These are phyloP conservation scores for Sprattus sprattus DNA, from an alignment of 2,113 vertebrate species.

Conservation along the genomic window DNA sequence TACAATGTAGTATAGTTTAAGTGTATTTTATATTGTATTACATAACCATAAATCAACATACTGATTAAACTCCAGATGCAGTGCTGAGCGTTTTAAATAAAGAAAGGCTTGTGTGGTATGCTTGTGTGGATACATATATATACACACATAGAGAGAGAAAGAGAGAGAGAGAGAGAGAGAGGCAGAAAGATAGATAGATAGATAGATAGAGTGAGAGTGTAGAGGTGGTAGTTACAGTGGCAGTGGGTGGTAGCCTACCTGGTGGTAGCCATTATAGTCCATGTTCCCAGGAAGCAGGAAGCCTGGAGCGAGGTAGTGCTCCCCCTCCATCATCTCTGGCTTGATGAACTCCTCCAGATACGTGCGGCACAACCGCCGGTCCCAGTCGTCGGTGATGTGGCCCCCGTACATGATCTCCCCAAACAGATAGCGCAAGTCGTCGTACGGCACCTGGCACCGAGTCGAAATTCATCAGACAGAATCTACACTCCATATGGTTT, in stretches of 20 bases:
- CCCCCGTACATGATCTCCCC: constrained; percentile 98
- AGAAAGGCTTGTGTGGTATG: neutral
- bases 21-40: neutral
- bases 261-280: constrained; percentile 88
- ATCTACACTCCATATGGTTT: neutral
- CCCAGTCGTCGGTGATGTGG: constrained; percentile 96
- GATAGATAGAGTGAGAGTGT: neutral
- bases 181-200: neutral
- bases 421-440: constrained; percentile 91
- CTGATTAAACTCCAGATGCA: neutral
- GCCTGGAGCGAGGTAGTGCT: constrained; percentile 81
- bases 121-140: neutral
- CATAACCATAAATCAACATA: neutral
- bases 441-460: constrained; percentile 82
- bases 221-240: neutral
- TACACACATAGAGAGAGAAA: neutral
- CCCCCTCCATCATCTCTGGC: constrained; percentile 90
- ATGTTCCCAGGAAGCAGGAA: constrained; percentile 85
- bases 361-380: constrained; percentile 86
- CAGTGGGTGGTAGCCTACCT: constrained; percentile 66
- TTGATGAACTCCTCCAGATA: constrained; percentile 92
- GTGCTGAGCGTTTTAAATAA: neutral
- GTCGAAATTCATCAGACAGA: constrained; percentile 27
- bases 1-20: neutral
- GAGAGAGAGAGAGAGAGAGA: neutral